Evolutionary conservation across 2,113 vertebrate species (phyloP), one percentile per base, ranked within the genome.

Genomic region (Salvelinus fontinalis): DNA sequence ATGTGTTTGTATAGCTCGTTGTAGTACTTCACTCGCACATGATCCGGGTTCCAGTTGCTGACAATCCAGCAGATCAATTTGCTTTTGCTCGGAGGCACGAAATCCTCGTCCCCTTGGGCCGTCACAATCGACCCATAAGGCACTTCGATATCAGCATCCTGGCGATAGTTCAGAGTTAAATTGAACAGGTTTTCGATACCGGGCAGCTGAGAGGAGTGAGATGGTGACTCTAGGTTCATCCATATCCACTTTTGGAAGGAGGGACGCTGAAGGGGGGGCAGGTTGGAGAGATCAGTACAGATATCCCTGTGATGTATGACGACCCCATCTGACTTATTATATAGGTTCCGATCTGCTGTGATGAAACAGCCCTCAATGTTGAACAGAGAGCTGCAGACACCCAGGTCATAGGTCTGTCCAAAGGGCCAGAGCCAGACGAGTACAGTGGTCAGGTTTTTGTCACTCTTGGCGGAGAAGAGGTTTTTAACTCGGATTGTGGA

Each of bases 171-270:
- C 72, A 99, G 94, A 71, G 97, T 99, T 85, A 98, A 89, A 48
- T 99, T 99, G 69, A 99, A 99, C 59, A 99, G 84, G 78, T 97
- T 97, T 75, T 97, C 96, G 6, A 98, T 96, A 48, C 96, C 97
- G 71, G 94, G 94, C 75, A 97, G 95, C 78, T 97, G 95, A 12
- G 95, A 95, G 0, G 95, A 98, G 73, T 99, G 97, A 0, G 97
- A 97, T 0, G 97, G 97, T 0, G 97, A 99, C 89, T 99, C 97
- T 65, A 99, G 84, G 87, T 99, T 99, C 97, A 98, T 98, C 97
- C 97, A 98, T 86, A 99, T 92, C 97, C 97, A 99, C 84, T 98
- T 99, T 91, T 99, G 97, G 88, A 98, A 96, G 0, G 95, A 93
- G 22, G 97, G 97, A 60, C 97, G 95, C 70, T 93, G 91, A 22